Percentiles rank a stretch among this genome's conserved stretches.
phyloP scores from a whole-genome alignment of 2,888 invertebrate genomes.

The Itoplectis maculator region DNA sequence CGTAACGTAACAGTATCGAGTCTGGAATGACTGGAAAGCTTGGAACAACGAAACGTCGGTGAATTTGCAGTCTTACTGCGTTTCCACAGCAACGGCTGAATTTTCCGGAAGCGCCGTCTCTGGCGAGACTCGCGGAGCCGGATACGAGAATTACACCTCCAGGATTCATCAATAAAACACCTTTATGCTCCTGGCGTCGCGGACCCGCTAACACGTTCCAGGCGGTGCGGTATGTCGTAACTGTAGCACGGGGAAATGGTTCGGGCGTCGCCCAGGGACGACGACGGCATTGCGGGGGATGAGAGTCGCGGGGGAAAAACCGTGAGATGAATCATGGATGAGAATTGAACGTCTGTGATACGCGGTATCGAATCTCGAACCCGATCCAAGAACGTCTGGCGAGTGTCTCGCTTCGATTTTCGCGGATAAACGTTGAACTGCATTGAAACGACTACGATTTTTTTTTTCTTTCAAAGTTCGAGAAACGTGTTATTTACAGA shows the following conservation, averaged over 20 bases:
- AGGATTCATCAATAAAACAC: slow-evolving; percentile 47
- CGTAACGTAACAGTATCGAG: slow-evolving; percentile 65
- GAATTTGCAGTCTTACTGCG: background rate
- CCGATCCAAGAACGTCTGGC: background rate
- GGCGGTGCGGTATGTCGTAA: slow-evolving; percentile 16
- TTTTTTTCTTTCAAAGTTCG: too few species aligned
- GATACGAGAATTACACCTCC: slow-evolving; percentile 52
- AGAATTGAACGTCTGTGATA: background rate
- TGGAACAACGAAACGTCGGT: slow-evolving; percentile 21
- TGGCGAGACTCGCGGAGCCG: slow-evolving; percentile 42
- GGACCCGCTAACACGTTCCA: slow-evolving; percentile 19
- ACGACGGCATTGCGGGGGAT: background rate
- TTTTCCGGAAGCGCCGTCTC: slow-evolving; percentile 57
- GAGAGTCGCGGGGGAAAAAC: background rate
- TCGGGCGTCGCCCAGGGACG: background rate
- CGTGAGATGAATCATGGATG: slow-evolving; percentile 11
- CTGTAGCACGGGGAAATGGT: slow-evolving; percentile 18
- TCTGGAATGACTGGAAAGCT: slow-evolving; percentile 75
- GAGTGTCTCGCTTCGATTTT: background rate
- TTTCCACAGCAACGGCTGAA: too few species aligned
- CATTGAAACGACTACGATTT: background rate
- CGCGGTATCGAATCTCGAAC: background rate
- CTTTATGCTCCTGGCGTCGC: slow-evolving; percentile 25
- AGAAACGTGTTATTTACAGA: too few species aligned
- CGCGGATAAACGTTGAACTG: background rate